Conservation (phyloP, 2,797 vertebrate genomes). For the Furcifer pardalis region DNA sequence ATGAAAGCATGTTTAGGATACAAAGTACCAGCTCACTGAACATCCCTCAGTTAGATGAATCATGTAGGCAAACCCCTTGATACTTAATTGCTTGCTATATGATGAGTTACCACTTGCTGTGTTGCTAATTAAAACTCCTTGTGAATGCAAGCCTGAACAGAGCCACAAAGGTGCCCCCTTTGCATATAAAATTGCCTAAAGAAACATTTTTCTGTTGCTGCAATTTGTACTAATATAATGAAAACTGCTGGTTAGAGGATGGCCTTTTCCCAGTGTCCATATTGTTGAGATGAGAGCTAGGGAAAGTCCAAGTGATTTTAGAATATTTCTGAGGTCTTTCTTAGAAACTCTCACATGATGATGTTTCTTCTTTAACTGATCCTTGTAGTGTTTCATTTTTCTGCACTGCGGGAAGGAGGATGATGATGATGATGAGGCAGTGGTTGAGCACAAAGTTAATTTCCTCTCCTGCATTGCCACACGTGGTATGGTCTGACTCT, state of each 20-base stretch:
- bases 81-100: conserved; percentile 35
- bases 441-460: not conserved
- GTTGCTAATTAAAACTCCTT: conserved; percentile 25
- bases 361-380: conserved; percentile 18
- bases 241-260: not conserved
- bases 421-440: not conserved
- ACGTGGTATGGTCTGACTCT: not conserved
- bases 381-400: not conserved
- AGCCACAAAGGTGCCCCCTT: not conserved
- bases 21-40: not conserved
- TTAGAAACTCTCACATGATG: not conserved
- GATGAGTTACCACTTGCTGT: conserved; percentile 27
- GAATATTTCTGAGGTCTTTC: not conserved
- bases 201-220: not conserved
- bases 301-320: not conserved
- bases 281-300: not conserved
- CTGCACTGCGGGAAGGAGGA: not conserved
- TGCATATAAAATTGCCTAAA: not conserved
- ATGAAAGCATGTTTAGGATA: conserved; percentile 15
- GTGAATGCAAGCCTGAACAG: not conserved
- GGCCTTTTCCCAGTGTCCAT: not conserved
- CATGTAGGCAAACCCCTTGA: not conserved
- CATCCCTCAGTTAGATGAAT: conserved; percentile 22
- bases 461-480: not conserved
- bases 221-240: not conserved